Evolutionary conservation across 2,797 vertebrate species (phyloP).

Genomic region (Oceanodroma leucorhoa): DNA sequence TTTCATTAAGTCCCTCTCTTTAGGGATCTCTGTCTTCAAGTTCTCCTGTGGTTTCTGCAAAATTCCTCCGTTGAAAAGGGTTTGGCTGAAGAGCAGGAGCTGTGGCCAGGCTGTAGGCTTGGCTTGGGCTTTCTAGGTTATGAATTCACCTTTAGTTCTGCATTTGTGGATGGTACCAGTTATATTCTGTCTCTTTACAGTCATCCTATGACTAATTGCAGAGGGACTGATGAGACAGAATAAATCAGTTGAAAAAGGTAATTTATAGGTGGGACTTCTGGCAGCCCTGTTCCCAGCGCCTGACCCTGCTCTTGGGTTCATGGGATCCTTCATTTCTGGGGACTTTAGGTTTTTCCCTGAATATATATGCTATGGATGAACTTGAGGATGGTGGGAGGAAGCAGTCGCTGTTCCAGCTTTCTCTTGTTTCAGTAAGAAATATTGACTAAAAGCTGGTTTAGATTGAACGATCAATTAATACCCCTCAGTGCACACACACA

Average conservation of each 20-base stretch:
- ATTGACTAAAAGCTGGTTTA: background rate
- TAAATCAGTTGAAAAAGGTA: accelerated
- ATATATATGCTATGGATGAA: background rate
- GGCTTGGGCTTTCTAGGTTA: background rate
- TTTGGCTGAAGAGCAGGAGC: background rate
- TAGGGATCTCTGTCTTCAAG: background rate
- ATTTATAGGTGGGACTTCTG: background rate
- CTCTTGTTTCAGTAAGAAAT: background rate
- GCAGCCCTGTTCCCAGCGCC: background rate
- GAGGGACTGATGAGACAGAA: background rate
- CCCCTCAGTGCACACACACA: background rate
- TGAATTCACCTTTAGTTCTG: background rate
- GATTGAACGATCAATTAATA: background rate
- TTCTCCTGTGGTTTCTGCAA: background rate
- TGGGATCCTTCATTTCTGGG: background rate
- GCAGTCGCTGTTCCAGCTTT: background rate
- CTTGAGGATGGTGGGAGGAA: background rate
- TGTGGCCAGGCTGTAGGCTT: background rate
- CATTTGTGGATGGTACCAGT: background rate
- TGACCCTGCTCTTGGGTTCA: background rate
- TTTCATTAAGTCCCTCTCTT: background rate
- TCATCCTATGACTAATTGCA: background rate
- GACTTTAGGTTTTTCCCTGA: background rate
- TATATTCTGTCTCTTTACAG: background rate
- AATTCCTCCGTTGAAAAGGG: background rate